These are phyloP conservation scores for Pollenia amentaria DNA, from an alignment of 2,888 invertebrate genomes.

Conservation along the genomic window DNA sequence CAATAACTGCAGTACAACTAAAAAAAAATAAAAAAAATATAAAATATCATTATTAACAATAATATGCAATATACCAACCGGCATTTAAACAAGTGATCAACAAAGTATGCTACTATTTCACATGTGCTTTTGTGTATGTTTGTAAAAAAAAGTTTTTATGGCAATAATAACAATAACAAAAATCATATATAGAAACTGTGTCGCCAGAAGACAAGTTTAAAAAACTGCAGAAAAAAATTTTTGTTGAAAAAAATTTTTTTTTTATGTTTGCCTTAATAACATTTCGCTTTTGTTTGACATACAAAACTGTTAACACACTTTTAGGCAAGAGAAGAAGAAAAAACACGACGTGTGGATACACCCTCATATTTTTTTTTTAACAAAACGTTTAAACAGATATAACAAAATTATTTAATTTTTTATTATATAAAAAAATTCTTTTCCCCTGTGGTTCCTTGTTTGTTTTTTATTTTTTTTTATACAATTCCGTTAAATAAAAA, in stretches of 20 bases:
- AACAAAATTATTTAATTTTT: not conserved
- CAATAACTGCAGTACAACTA: not conserved
- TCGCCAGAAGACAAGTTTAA: conserved; percentile 70
- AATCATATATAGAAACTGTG: conserved; percentile 63
- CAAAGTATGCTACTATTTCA: conserved; percentile 30
- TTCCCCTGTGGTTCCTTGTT: conserved; percentile 10
- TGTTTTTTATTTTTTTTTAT: not conserved
- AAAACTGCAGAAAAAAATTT: conserved; percentile 23
- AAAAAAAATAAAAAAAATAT: conserved; percentile 11
- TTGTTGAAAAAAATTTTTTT: conserved; percentile 10
- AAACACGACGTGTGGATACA: not conserved
- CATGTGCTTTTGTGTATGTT: not conserved
- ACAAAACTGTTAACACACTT: conserved; percentile 73
- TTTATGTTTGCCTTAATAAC: conserved; percentile 32
- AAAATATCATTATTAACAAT: conserved; percentile 54
- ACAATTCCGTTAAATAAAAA: conserved; percentile 37
- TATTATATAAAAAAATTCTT: not conserved
- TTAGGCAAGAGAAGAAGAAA: conserved; percentile 43
- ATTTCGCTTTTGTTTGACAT: conserved; percentile 63
- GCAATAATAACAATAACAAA: conserved; percentile 48
- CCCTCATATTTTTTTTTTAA: not conserved
- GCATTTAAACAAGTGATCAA: conserved; percentile 57
- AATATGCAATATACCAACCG: conserved; percentile 23
- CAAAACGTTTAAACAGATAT: not conserved
- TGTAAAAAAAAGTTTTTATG: not conserved